Evolutionary conservation across 2,113 vertebrate genomes (phyloP), one percentile per base, ranked within the genome.

Genomic region (Lutjanus erythropterus): DNA sequence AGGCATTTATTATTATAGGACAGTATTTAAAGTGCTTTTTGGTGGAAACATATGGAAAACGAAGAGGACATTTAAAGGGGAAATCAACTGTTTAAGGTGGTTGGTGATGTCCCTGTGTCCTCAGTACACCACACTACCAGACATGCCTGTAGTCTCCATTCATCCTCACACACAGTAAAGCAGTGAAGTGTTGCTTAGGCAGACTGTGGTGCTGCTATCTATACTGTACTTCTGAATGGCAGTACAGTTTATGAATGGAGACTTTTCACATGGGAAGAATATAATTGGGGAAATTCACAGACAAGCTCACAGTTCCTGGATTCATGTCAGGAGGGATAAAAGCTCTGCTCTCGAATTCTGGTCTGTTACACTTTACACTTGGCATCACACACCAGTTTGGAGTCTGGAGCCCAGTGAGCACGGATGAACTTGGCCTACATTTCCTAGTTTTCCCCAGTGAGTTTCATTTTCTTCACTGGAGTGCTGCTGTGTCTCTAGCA

Each of bases 381-480:
- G 47, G 67, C 44, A 53, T 56, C 67, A 68, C 60, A 23, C 64
- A 71, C 56, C 37, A 46, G 47, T 66, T 37, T 39, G 27, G 56
- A 64, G 47, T 58, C 25, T 55, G 58, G 12, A 61, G 53, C 16
- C 9, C 56, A 33, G 58, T 1, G 19, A 72, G 60, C 33, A 11
- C 46, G 23, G 71, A n/a, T 41, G 58, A 52, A 75, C 71, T 81
- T 37, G 71, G 55, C 78, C 78, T 46, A 74, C 35, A 68, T 74
- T 69, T 73, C 44, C 11, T 2, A 27, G 18, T 53, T 29, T 41
- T 41, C 33, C 67, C 31, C 12, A 4, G 23, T 10, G 52, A 56
- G 59, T 41, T 72, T 52, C 35, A 21, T 52, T 29, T 70, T 16
- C 33, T 15, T 56, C 2, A 6, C 41, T 58, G 74, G 33, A 31